These are phyloP conservation scores for Heliconius himera DNA, from an alignment of 1,140 invertebrate genomes.

Conservation along the genomic window DNA sequence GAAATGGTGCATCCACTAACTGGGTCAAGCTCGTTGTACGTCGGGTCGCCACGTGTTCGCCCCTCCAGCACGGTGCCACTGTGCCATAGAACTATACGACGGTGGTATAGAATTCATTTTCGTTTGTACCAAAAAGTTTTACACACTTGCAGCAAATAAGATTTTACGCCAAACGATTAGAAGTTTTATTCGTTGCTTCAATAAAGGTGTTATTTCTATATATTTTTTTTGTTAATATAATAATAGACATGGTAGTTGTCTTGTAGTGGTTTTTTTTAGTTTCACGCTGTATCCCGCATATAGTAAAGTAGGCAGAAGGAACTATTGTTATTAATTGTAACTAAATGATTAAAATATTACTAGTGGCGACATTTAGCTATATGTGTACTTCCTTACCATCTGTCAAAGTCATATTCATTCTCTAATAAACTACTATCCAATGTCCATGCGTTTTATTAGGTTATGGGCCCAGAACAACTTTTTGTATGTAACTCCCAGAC, in stretches of 20 bases:
- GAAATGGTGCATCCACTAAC: constrained; percentile 76
- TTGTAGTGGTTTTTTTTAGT: constrained; percentile 10
- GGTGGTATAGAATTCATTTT: constrained; percentile 49
- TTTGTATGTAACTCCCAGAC: too few species aligned
- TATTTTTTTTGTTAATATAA: background rate
- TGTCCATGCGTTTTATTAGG: too few species aligned
- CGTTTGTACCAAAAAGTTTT: constrained; percentile 49
- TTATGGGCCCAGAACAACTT: too few species aligned
- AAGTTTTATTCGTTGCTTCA: constrained; percentile 12
- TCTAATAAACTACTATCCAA: too few species aligned
- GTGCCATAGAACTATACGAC: constrained; percentile 32
- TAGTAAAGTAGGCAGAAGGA: too few species aligned
- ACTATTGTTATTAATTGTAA: too few species aligned
- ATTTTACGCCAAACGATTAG: constrained; percentile 19
- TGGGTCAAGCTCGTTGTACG: constrained; percentile 74
- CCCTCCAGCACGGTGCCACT: constrained; percentile 40
- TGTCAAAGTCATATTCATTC: too few species aligned
- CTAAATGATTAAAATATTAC: too few species aligned
- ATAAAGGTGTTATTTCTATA: constrained; percentile 30
- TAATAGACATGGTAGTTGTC: background rate
- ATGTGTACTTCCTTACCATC: too few species aligned
- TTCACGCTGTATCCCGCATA: too few species aligned
- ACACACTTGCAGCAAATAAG: constrained; percentile 35
- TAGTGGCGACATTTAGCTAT: too few species aligned
- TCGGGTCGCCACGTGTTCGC: constrained; percentile 69